phyloP scores from a whole-genome alignment of 1,140 invertebrate species.

The Procambarus virginalis region DNA sequence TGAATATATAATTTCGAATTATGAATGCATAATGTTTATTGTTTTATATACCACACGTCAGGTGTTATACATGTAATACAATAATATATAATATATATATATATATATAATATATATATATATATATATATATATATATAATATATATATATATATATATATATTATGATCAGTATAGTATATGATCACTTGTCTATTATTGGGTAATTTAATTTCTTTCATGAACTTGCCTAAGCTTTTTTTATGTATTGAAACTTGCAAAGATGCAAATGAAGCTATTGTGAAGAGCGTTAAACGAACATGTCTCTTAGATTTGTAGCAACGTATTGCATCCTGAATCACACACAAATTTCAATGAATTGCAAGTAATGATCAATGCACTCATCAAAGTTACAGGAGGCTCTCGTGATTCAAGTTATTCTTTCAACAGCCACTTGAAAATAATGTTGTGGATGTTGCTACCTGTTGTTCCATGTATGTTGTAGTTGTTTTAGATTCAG shows the following conservation, averaged over 20 bases:
- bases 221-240: no score
- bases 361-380: background rate
- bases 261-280: no score
- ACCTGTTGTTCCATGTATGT: conserved; percentile 6
- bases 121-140: conserved; percentile 4
- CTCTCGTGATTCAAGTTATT: background rate
- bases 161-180: background rate
- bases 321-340: no score
- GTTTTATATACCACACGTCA: no score
- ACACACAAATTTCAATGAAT: background rate
- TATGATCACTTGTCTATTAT: no score
- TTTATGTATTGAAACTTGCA: no score
- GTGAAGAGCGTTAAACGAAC: no score
- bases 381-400: background rate
- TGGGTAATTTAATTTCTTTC: no score
- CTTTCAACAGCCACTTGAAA: background rate
- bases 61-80: background rate
- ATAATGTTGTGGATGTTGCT: background rate
- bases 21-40: no score
- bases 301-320: no score
- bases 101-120: conserved; percentile 30
- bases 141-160: conserved; percentile 7
- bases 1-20: no score
- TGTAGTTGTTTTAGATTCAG: no score
- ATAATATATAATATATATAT: conserved; percentile 20